These are phyloP conservation scores for Phaethon lepturus DNA, from an alignment of 2,113 vertebrate species.

Conservation along the genomic window DNA sequence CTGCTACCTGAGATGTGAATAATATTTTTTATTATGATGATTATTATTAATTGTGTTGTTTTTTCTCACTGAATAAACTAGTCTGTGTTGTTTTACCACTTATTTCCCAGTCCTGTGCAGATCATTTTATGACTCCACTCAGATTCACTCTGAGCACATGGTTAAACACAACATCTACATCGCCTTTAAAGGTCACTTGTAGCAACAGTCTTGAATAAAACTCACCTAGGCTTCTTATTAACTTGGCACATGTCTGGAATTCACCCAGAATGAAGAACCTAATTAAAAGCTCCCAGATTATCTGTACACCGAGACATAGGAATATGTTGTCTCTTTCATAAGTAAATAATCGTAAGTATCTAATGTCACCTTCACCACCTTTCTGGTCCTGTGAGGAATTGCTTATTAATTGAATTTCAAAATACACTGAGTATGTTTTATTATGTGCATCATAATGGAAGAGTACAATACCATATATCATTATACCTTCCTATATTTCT, in stretches of 20 bases:
- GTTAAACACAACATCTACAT: neutral
- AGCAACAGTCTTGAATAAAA: neutral
- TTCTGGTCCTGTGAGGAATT: neutral
- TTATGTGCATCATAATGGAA: neutral
- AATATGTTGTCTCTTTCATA: neutral
- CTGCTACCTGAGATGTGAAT: neutral
- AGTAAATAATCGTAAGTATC: neutral
- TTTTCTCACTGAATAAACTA: neutral
- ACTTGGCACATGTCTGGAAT: neutral
- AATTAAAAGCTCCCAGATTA: neutral
- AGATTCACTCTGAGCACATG: neutral
- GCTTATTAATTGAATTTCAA: neutral
- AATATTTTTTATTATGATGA: neutral
- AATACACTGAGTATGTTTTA: neutral
- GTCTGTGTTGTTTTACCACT: accelerated
- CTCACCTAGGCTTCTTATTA: neutral
- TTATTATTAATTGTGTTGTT: neutral
- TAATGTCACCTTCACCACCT: neutral
- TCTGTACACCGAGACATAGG: neutral
- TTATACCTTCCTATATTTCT: neutral
- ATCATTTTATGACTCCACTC: neutral
- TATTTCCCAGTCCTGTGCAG: too few species aligned
- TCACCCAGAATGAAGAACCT: neutral
- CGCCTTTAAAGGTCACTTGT: neutral
- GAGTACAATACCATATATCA: neutral